These are phyloP conservation scores for Mimachlamys varia DNA, from an alignment of 2,888 invertebrate species.

Conservation along the genomic window DNA sequence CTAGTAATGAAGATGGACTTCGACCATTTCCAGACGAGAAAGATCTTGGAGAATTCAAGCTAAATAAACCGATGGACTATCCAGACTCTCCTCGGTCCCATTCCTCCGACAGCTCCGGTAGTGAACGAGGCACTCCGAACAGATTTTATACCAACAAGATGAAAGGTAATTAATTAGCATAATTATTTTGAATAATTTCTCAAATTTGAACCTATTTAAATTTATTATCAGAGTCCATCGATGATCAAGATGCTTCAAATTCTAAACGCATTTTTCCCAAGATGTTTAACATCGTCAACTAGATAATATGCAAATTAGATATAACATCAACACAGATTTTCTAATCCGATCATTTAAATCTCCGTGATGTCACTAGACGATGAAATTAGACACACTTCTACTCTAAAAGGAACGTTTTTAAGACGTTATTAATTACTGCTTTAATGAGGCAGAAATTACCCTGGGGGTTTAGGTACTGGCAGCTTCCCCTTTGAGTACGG, in stretches of 20 bases:
- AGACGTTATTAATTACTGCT: neutral
- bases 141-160: slow-evolving; percentile 46
- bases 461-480: neutral
- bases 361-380: neutral
- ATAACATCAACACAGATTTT: neutral
- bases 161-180: slow-evolving; percentile 48
- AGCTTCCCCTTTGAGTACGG: neutral
- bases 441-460: neutral
- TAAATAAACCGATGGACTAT: slow-evolving; percentile 49
- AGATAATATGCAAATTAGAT: neutral
- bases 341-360: neutral
- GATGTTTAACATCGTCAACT: neutral
- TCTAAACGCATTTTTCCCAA: neutral
- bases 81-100: slow-evolving; percentile 52
- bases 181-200: neutral
- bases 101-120: slow-evolving; percentile 46
- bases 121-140: slow-evolving; percentile 46
- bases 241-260: neutral
- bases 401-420: neutral
- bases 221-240: neutral
- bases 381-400: slow-evolving; percentile 1
- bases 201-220: too few relatives aligned
- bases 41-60: slow-evolving; percentile 42
- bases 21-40: slow-evolving; percentile 47
- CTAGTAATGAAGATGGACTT: slow-evolving; percentile 48